These are phyloP conservation scores for Ichneumoninae sp. DNA, from an alignment of 2,888 invertebrate species.

Conservation along the genomic window DNA sequence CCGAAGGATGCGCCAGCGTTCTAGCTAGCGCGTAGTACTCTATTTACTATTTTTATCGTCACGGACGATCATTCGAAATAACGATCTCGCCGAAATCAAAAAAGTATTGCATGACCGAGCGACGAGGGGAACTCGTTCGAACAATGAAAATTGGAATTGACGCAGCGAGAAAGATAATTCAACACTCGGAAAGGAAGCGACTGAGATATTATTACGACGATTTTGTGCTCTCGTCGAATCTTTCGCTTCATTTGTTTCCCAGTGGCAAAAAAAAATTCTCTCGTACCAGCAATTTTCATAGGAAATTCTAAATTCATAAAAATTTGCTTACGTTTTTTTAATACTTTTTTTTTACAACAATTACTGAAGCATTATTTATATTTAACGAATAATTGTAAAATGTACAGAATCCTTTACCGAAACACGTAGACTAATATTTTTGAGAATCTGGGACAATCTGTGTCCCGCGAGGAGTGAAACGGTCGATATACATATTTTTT, in stretches of 20 bases:
- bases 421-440: neutral
- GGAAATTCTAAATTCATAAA: neutral
- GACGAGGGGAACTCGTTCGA: neutral
- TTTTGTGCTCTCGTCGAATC: slow-evolving; percentile 33
- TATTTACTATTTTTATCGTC: slow-evolving; percentile 6
- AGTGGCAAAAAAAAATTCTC: neutral
- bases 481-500: neutral
- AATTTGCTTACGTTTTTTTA: neutral
- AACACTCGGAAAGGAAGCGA: slow-evolving; percentile 5
- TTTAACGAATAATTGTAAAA: neutral
- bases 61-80: slow-evolving; percentile 8
- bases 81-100: slow-evolving; percentile 1
- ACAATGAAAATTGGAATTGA: slow-evolving; percentile 11
- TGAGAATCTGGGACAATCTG: neutral
- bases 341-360: neutral
- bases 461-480: neutral
- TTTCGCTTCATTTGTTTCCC: neutral
- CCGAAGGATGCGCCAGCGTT: slow-evolving; percentile 45
- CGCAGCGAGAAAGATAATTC: slow-evolving; percentile 28
- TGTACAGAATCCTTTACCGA: neutral
- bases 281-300: neutral
- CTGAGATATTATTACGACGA: slow-evolving; percentile 33
- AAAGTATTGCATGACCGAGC: slow-evolving; percentile 40
- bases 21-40: slow-evolving; percentile 32
- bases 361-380: neutral